Evolutionary conservation across 2,888 invertebrate species (phyloP), one percentile per base, ranked within the genome.

Genomic region (Phalangium opilio): DNA sequence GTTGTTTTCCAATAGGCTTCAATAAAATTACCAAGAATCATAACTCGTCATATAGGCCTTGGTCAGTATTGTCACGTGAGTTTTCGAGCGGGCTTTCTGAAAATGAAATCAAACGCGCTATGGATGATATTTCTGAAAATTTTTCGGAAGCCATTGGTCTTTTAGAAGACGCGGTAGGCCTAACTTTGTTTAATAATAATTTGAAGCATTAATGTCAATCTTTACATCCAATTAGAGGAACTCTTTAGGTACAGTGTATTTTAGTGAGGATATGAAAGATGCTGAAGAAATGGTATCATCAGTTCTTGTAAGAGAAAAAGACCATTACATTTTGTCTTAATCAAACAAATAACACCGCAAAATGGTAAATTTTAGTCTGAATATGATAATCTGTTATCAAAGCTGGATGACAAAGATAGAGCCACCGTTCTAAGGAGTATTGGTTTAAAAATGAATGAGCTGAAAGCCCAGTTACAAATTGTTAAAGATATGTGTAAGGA

Each of bases 261-360:
- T 64, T 45, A 59, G 60, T 27, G 61, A 62, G 10, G 64, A 64
- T 45, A 57, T 64, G 57, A 53, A 56, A 44, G 63, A 63, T 38
- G 63, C 62, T 10, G 58, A 60, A 45, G 50, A 55, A 14, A 59
- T 59, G 27, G 61, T 64, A 2, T 47, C 50, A 20, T 56, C 57
- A 38, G 61, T 61, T 17, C 44, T 63, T 19, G 47, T 54, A 15
- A 27, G 27, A 27, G 4, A 27, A 27, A 27, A 27, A 27, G n/a
- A n/a, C n/a, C n/a, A n/a, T n/a, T n/a, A n/a, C n/a, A n/a, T n/a
- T n/a, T n/a, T n/a, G n/a, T n/a, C n/a, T n/a, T n/a, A n/a, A n/a
- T n/a, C n/a, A n/a, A n/a, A n/a, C n/a, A n/a, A n/a, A n/a, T n/a
- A n/a, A n/a, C n/a, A n/a, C n/a, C n/a, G n/a, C n/a, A n/a, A n/a